Evolutionary conservation across 2,113 vertebrate genomes (phyloP).

Genomic region (Tragulus kanchil): DNA sequence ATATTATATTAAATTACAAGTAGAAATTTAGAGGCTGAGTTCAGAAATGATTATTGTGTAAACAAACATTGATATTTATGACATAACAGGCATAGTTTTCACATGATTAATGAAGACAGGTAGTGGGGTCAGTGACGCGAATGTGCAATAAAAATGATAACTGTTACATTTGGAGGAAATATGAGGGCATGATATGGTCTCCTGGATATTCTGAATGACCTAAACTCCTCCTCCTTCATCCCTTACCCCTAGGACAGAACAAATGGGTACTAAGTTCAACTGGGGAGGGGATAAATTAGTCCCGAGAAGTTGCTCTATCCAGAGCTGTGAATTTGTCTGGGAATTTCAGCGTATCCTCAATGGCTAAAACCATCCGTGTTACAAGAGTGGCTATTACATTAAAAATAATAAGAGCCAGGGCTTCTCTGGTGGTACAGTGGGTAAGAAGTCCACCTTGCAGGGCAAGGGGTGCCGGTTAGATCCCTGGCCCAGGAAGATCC

Average conservation of each 20-base stretch:
- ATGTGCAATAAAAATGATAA: not conserved
- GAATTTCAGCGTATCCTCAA: not conserved
- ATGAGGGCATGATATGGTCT: not conserved
- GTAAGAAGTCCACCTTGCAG: no score
- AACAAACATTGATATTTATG: not conserved
- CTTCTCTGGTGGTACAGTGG: no score
- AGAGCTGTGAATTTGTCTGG: not conserved
- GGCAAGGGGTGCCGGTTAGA: no score
- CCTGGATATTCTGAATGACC: not conserved
- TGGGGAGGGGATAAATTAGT: not conserved
- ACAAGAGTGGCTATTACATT: not conserved
- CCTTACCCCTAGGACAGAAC: not conserved
- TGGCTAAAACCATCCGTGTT: not conserved
- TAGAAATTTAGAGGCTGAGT: not conserved
- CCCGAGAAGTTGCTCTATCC: not conserved
- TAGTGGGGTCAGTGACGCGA: not conserved
- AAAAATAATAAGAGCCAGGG: no score
- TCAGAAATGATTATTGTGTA: slow-evolving; percentile 11
- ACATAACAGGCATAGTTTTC: not conserved
- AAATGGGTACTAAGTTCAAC: not conserved
- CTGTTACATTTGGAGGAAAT: not conserved
- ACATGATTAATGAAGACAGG: not conserved
- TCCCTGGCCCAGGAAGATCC: no score
- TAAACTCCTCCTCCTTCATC: not conserved
- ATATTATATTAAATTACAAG: not conserved